Percentiles rank a stretch among this genome's conserved stretches.
phyloP scores from a whole-genome alignment of 2,888 invertebrate species.

The Monochamus alternatus region DNA sequence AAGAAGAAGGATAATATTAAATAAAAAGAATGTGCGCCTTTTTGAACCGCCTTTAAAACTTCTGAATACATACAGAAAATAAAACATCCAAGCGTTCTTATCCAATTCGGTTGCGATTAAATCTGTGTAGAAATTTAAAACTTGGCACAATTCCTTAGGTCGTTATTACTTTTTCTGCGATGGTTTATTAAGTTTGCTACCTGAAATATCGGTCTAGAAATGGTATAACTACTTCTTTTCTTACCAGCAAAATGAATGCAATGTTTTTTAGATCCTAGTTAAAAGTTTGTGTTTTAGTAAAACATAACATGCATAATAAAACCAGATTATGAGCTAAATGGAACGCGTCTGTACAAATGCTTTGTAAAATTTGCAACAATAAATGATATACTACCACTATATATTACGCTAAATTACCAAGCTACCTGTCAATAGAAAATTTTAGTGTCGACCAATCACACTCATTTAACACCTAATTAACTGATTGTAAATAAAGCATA shows the following conservation, averaged over 20 bases:
- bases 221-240: constrained; percentile 25
- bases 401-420: too few species aligned
- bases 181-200: constrained; percentile 49
- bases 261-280: constrained; percentile 49
- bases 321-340: too few species aligned
- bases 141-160: constrained; percentile 48
- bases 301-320: background rate
- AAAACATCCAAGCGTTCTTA: constrained; percentile 40
- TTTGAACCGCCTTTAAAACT: constrained; percentile 40
- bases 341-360: too few species aligned
- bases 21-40: constrained; percentile 59
- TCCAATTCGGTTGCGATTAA: constrained; percentile 38
- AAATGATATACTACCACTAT: too few species aligned
- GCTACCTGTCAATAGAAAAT: too few species aligned
- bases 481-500: too few species aligned
- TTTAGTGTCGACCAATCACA: too few species aligned
- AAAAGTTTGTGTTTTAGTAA: constrained; percentile 47
- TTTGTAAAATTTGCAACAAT: too few species aligned
- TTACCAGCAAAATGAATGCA: constrained; percentile 33
- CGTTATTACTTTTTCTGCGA: constrained; percentile 43
- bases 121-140: constrained; percentile 50
- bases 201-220: constrained; percentile 42
- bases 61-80: constrained; percentile 45
- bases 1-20: constrained; percentile 47
- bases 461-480: too few species aligned